Conservation (phyloP, 92 coral and sea anemone species). For the Porites divaricata region DNA sequence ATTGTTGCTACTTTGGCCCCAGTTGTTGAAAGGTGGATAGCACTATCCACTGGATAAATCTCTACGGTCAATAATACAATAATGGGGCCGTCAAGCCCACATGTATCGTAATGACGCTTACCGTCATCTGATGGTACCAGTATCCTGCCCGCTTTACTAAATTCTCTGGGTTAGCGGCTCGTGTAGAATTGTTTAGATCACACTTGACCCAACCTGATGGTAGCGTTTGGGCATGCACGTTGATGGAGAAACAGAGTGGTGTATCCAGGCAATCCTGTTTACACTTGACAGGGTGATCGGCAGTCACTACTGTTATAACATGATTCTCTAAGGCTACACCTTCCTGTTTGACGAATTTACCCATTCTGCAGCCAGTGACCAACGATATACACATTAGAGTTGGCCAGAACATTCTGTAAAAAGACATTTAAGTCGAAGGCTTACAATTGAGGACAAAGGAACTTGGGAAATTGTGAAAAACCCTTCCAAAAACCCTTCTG, state of each 20-base stretch:
- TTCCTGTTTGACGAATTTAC: not conserved
- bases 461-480: too few species aligned
- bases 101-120: not conserved
- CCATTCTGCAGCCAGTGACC: slow-evolving; percentile 5
- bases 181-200: slow-evolving; percentile 16
- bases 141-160: not conserved
- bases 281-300: not conserved
- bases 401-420: not conserved
- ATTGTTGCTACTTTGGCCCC: too few species aligned
- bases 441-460: too few species aligned
- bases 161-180: slow-evolving; percentile 18
- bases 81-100: too few species aligned
- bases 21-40: too few species aligned
- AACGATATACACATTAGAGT: not conserved
- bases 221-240: slow-evolving; percentile 1
- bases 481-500: too few species aligned
- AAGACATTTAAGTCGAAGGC: not conserved
- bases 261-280: not conserved
- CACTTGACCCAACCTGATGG: slow-evolving; percentile 23
- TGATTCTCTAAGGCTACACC: slow-evolving; percentile 16
- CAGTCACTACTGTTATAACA: slow-evolving; percentile 1
- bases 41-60: too few species aligned
- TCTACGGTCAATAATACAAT: too few species aligned
- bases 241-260: slow-evolving; percentile 27
- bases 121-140: slow-evolving; percentile 12